Percentiles rank a stretch among this genome's conserved stretches.
phyloP scores from a whole-genome alignment of 2,797 vertebrate species.

The Nothura maculosa region DNA sequence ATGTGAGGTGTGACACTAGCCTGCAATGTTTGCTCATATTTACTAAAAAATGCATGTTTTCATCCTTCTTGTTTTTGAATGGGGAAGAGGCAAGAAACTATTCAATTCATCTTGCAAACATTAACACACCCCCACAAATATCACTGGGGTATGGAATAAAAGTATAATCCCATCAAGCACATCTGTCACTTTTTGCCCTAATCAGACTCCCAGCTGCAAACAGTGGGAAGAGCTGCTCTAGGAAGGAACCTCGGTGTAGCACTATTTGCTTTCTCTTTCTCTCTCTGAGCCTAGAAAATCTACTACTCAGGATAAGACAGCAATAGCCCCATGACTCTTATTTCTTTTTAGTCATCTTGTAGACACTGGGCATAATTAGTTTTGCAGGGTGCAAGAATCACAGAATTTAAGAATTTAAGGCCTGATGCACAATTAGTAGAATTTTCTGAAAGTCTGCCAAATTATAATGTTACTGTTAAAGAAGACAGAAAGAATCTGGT shows the following conservation, averaged over 20 bases:
- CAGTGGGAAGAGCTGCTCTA: neutral
- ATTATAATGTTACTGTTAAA: neutral
- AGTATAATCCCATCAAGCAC: neutral
- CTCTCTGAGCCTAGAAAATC: rapidly evolving
- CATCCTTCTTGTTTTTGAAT: neutral
- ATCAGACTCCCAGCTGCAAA: neutral
- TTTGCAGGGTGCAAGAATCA: neutral
- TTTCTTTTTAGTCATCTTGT: neutral
- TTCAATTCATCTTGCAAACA: neutral
- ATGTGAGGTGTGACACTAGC: neutral
- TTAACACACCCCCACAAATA: neutral
- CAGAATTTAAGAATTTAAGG: neutral
- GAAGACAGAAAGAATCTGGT: neutral
- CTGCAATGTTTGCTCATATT: neutral
- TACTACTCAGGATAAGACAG: neutral
- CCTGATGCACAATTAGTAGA: neutral
- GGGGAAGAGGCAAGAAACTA: neutral
- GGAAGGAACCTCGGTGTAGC: neutral
- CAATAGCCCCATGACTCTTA: neutral
- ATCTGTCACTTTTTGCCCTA: neutral
- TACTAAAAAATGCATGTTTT: neutral
- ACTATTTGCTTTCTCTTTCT: neutral
- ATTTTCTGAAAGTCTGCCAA: neutral
- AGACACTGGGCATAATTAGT: neutral
- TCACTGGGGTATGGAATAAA: neutral